phyloP scores from a whole-genome alignment of 1,140 invertebrate genomes.

The Parasteatoda tepidariorum region DNA sequence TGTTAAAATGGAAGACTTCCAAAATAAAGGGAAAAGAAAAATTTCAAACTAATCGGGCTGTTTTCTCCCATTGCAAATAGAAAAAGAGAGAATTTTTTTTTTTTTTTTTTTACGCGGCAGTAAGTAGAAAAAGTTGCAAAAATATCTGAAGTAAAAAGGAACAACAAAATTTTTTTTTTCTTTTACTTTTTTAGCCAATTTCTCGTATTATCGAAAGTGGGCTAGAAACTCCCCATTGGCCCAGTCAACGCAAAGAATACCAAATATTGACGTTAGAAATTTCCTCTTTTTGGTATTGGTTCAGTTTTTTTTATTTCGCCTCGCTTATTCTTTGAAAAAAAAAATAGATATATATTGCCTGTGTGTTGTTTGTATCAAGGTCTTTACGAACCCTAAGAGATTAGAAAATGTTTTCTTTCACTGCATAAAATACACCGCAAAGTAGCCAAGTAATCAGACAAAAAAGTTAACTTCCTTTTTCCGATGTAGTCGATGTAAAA shows the following conservation, averaged over 20 bases:
- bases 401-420: neutral
- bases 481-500: no score
- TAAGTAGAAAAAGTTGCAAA: no score
- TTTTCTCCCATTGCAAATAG: neutral
- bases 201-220: slow-evolving; percentile 33
- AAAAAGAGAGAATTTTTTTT: no score
- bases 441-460: no score
- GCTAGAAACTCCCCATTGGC: slow-evolving; percentile 8
- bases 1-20: neutral
- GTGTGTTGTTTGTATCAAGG: neutral
- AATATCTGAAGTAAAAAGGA: neutral
- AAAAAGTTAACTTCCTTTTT: no score
- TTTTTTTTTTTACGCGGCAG: no score
- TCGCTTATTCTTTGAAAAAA: neutral
- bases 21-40: neutral
- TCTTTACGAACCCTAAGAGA: neutral
- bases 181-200: slow-evolving; percentile 32
- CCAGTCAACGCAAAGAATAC: slow-evolving; percentile 40
- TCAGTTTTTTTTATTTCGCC: neutral
- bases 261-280: slow-evolving; percentile 51
- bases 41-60: neutral
- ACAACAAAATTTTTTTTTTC: neutral
- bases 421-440: neutral
- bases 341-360: neutral
- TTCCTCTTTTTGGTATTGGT: slow-evolving; percentile 21